Conservation (phyloP, 2,113 vertebrate genomes). For the Callipepla californica region DNA sequence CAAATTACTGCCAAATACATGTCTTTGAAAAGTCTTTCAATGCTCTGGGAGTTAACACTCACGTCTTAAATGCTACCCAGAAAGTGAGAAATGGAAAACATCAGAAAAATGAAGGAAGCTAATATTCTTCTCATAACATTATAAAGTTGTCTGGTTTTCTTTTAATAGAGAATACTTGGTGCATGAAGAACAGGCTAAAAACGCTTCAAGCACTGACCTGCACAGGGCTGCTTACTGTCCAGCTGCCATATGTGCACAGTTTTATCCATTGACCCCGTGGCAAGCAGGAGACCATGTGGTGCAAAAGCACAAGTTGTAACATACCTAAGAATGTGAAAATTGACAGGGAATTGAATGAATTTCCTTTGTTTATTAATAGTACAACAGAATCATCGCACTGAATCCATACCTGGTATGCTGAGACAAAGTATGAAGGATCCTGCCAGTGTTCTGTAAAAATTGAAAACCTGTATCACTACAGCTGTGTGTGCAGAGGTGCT, state of each 20-base stretch:
- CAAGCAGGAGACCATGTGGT: constrained; percentile 82
- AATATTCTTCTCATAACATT: background rate
- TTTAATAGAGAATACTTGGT: background rate
- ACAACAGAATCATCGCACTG: background rate
- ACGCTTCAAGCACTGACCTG: constrained; percentile 72
- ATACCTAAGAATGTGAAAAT: constrained; percentile 79
- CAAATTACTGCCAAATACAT: background rate
- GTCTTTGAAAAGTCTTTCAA: background rate
- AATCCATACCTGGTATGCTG: constrained; percentile 85
- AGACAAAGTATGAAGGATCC: constrained; percentile 82
- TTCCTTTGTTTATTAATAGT: background rate
- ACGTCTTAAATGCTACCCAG: background rate
- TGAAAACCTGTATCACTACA: background rate
- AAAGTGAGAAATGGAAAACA: background rate
- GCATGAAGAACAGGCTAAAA: background rate
- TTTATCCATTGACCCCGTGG: constrained; percentile 94
- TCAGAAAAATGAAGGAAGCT: background rate
- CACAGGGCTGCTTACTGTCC: constrained; percentile 65
- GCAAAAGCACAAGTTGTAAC: constrained; percentile 91
- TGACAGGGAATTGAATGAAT: background rate
- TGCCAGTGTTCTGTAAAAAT: constrained; percentile 80
- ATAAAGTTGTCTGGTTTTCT: background rate
- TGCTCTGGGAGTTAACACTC: background rate
- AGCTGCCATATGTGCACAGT: constrained; percentile 88
- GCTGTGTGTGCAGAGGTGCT: background rate